phyloP scores from a whole-genome alignment of 2,888 invertebrate species.

The Lasioglossum calceatum region DNA sequence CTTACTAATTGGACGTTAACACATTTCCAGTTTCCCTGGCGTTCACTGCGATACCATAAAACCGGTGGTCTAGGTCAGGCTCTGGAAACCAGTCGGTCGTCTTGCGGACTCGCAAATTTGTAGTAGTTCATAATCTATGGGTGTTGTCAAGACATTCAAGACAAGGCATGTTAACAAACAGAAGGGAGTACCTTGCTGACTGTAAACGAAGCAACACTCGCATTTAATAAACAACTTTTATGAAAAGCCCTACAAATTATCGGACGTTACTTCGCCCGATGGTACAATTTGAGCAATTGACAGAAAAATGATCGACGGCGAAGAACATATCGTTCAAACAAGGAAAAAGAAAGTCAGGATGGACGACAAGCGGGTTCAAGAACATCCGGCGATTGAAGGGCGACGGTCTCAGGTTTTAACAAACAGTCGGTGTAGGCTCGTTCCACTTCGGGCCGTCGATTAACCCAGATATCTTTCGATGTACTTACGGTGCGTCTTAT shows the following conservation, averaged over 20 bases:
- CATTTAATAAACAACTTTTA: too few species aligned
- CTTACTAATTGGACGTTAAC: conserved; percentile 2
- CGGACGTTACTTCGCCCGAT: not conserved
- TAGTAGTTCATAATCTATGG: too few species aligned
- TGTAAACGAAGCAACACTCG: too few species aligned
- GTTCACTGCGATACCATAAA: not conserved
- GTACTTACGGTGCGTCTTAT: conserved; percentile 27
- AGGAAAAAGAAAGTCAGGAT: not conserved
- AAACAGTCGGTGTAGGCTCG: conserved; percentile 37
- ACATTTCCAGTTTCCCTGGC: not conserved
- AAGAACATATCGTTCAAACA: not conserved
- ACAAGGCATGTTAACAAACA: too few species aligned
- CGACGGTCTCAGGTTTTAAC: conserved; percentile 17
- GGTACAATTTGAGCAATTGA: not conserved
- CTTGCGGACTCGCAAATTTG: not conserved
- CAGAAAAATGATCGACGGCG: not conserved
- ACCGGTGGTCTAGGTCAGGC: conserved; percentile 2
- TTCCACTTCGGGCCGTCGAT: conserved; percentile 63
- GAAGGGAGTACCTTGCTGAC: too few species aligned
- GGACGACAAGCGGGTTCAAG: conserved; percentile 2
- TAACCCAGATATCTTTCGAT: conserved; percentile 63
- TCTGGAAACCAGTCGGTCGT: not conserved
- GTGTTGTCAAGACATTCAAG: too few species aligned
- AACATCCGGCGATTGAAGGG: conserved; percentile 12
- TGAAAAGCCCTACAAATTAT: not conserved